Conservation (phyloP, 2,888 invertebrate species). For the Machimus rusticus region DNA sequence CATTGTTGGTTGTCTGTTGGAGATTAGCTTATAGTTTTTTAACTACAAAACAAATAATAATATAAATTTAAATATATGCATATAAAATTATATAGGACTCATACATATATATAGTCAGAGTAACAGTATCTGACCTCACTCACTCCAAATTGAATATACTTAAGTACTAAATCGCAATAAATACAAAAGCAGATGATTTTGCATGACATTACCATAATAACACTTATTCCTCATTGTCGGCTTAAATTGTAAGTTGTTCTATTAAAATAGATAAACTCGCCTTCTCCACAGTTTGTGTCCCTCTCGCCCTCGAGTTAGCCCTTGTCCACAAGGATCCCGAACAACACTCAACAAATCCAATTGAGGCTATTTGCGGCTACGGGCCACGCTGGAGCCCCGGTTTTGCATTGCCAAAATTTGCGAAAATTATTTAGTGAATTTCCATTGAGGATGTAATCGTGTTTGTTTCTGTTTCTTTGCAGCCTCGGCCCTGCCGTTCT, state of each 20-base stretch:
- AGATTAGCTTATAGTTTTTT: too few relatives aligned
- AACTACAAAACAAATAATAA: too few relatives aligned
- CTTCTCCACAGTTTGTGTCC: not conserved
- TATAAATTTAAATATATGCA: too few relatives aligned
- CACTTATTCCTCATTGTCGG: not conserved
- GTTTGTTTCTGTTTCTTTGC: constrained; percentile 27
- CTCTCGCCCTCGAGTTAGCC: not conserved
- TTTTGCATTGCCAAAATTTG: not conserved
- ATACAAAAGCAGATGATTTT: not conserved
- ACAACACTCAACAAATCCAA: not conserved
- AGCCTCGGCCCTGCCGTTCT: constrained; percentile 58
- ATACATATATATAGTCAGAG: too few relatives aligned
- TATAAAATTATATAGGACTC: too few relatives aligned
- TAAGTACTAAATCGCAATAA: not conserved
- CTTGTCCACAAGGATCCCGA: not conserved
- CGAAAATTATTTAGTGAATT: not conserved
- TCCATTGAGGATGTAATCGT: not conserved
- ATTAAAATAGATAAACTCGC: not conserved
- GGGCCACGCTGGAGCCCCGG: not conserved
- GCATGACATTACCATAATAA: not conserved
- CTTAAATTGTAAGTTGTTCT: not conserved
- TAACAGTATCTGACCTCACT: too few relatives aligned
- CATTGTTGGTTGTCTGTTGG: too few relatives aligned
- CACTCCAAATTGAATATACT: too few relatives aligned
- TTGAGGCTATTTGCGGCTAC: not conserved